Percentiles rank a stretch among this genome's conserved stretches.
phyloP scores from a whole-genome alignment of 2,113 vertebrate genomes.

The Crotophaga sulcirostris region DNA sequence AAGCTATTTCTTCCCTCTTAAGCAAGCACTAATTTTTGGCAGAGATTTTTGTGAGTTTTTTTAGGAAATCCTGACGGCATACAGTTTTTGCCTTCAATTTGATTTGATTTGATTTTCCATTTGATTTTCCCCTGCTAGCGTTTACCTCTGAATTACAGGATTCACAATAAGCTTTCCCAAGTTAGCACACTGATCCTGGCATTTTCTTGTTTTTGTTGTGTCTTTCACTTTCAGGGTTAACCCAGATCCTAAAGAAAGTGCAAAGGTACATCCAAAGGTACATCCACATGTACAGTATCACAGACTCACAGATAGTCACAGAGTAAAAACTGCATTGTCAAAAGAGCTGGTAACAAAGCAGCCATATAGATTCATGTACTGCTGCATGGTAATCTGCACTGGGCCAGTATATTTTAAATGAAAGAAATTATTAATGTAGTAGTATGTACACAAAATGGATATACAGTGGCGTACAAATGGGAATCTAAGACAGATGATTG shows the following conservation, averaged over 20 bases:
- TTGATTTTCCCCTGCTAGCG: neutral
- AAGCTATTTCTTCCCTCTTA: neutral
- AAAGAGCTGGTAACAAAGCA: neutral
- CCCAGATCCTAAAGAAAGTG: neutral
- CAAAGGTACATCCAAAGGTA: neutral
- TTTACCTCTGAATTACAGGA: neutral
- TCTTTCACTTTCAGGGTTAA: neutral
- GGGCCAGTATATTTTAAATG: neutral
- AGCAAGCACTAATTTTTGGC: neutral
- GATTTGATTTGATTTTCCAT: neutral
- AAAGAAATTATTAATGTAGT: neutral
- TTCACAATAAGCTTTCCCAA: neutral
- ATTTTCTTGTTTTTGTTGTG: neutral
- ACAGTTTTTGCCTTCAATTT: neutral
- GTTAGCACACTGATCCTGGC: neutral
- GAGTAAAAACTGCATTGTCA: neutral
- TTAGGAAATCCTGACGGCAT: neutral
- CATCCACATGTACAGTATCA: neutral
- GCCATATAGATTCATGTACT: neutral
- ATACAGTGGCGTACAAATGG: neutral
- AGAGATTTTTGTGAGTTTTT: neutral
- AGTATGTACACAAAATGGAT: neutral
- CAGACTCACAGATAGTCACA: neutral
- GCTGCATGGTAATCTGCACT: neutral
- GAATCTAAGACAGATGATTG: neutral